phyloP scores from a whole-genome alignment of 92 coral and sea anemone genomes.

The Epizoanthus scotinus region DNA sequence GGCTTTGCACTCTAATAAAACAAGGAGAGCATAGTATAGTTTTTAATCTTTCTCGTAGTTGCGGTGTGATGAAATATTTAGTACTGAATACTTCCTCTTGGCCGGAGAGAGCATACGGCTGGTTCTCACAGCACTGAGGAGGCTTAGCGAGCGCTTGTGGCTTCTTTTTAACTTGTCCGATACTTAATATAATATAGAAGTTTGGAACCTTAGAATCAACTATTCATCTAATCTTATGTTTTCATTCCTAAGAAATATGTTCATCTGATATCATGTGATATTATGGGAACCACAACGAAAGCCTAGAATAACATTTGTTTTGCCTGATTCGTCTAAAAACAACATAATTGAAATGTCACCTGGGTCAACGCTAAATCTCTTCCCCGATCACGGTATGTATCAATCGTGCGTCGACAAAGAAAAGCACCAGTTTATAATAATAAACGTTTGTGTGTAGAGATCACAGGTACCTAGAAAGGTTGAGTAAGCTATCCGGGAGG shows the following conservation, averaged over 20 bases:
- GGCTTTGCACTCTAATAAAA: neutral
- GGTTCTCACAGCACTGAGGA: too few relatives aligned
- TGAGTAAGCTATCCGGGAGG: neutral
- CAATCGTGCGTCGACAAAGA: neutral
- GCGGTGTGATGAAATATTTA: neutral
- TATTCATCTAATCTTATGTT: too few relatives aligned
- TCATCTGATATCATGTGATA: neutral
- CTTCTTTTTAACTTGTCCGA: too few relatives aligned
- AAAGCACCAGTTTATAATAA: neutral
- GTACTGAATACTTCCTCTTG: too few relatives aligned
- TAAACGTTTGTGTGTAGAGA: neutral
- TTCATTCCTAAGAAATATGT: neutral
- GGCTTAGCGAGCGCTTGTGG: too few relatives aligned
- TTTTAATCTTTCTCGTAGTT: neutral
- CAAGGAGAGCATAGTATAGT: neutral
- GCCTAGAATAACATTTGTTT: neutral
- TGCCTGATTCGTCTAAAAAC: conserved; percentile 16
- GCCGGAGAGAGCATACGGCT: too few relatives aligned
- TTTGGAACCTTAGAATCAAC: too few relatives aligned
- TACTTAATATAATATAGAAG: too few relatives aligned
- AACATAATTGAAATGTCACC: conserved; percentile 10
- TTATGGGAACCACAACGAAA: conserved; percentile 1
- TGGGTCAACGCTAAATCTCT: neutral
- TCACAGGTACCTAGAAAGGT: neutral
- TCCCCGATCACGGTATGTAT: neutral